Evolutionary conservation across 2,113 vertebrate genomes (phyloP).

Genomic region (Petromus typicus): DNA sequence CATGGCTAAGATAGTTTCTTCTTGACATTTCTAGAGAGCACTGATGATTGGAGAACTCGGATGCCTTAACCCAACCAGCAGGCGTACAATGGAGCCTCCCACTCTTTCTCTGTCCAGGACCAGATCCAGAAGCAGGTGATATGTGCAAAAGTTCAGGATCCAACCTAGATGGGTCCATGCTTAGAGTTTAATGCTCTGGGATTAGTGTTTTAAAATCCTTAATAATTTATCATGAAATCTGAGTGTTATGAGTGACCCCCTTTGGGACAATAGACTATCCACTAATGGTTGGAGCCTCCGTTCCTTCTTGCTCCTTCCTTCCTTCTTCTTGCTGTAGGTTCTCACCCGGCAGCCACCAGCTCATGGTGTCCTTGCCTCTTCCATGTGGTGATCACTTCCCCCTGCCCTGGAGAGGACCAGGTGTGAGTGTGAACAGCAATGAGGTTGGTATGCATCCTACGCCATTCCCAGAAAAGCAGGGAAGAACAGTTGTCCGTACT

Average conservation of each 20-base stretch:
- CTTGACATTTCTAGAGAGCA: neutral
- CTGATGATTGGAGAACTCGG: neutral
- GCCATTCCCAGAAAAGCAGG: fast-evolving
- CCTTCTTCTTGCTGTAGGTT: neutral
- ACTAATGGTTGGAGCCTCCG: neutral
- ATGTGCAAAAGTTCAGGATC: neutral
- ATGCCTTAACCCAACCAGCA: neutral
- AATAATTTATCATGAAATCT: conserved; percentile 20
- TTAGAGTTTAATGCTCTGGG: neutral
- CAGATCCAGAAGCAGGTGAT: neutral
- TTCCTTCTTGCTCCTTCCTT: neutral
- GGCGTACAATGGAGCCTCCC: neutral
- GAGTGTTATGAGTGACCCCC: neutral
- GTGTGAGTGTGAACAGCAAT: fast-evolving
- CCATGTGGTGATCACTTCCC: too few relatives aligned
- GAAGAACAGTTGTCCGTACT: fast-evolving
- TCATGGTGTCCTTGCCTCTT: too few relatives aligned
- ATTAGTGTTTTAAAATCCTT: neutral
- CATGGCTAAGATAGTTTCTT: neutral
- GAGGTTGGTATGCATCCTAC: neutral
- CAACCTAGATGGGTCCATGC: neutral
- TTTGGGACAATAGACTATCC: neutral
- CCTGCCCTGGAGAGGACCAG: fast-evolving
- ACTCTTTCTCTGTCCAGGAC: neutral
- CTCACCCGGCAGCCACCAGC: too few relatives aligned